Conservation (phyloP, 2,888 invertebrate species). For the Drosophila affinis region DNA sequence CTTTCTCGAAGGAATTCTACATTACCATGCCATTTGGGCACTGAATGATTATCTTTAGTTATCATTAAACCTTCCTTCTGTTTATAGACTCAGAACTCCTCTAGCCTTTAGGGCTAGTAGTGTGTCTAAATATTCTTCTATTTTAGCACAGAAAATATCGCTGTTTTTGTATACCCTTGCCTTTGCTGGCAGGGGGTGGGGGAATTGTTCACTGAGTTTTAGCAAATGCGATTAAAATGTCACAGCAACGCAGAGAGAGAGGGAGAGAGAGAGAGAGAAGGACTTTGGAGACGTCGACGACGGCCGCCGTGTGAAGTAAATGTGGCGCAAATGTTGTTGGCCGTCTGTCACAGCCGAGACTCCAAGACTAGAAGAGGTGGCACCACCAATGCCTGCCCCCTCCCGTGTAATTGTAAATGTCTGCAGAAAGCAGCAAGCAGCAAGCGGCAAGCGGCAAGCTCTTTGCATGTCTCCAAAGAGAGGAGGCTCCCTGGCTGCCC, state of each 20-base stretch:
- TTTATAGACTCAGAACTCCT: too few species aligned
- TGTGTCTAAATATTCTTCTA: constrained; percentile 13
- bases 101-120: background rate
- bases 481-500: constrained; percentile 21
- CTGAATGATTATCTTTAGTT: too few species aligned
- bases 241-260: constrained; percentile 36
- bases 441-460: constrained; percentile 14
- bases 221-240: constrained; percentile 84
- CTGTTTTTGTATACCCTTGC: constrained; percentile 16
- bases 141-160: background rate
- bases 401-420: constrained; percentile 61
- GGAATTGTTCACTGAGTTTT: constrained; percentile 83
- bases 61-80: too few species aligned
- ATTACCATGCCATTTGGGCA: background rate
- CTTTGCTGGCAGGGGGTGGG: constrained; percentile 14
- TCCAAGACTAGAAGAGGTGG: constrained; percentile 31
- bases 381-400: background rate
- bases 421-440: constrained; percentile 15
- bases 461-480: constrained; percentile 32
- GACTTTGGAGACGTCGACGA: constrained; percentile 66
- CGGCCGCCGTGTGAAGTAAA: constrained; percentile 71
- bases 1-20: too few species aligned
- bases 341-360: constrained; percentile 61
- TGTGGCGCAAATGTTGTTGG: constrained; percentile 74
- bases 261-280: constrained; percentile 41